Evolutionary conservation across 2,888 invertebrate species (phyloP), one percentile per base, ranked within the genome.

Genomic region (Parascotia fuliginaria): DNA sequence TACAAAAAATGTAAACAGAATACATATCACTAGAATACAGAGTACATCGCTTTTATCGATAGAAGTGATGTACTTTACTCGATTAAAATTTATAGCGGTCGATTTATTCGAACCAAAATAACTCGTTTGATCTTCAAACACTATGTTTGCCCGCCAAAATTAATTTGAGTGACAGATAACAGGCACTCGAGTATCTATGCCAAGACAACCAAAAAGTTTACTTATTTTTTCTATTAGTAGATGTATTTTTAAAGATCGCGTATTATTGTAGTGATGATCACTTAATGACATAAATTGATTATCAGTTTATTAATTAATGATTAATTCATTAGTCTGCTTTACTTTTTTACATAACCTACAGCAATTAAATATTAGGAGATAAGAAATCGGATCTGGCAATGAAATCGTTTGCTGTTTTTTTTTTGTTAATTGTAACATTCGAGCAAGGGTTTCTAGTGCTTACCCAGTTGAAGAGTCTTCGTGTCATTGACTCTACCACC

Each of bases 61-160:
- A 14, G 48, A 29, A 37, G 43, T 57, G 43, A 56, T 46, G 47
- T 51, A 14, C 55, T 38, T 39, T 55, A 56, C 37, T 48, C 37
- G 40, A 53, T 54, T 56, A 36, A 15, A 40, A 42, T 49, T 43
- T 46, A 49, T 45, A 33, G 12, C 14, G 11, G 42, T 66, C 55
- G 55, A 67, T 65, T 46, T 64, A 43, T 33, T 28, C 29, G 14
- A 12, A 43, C 46, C n/a, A 60, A 65, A 66, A 66, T 65, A 65
- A 46, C 66, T 46, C 46, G 63, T 65, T 66, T 66, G 63, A 65
- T 63, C 59, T 51, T 48, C 11, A 12, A 16, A n/a, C 31, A 36
- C 31, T 33, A 33, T 49, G 36, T 40, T 38, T 41, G 29, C 27
- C 29, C 40, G 49, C 53, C 38, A 39, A 19, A 27, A 33, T 3